A percentile compares a stretch with the other conserved stretches of the same genome.
Evolutionary conservation across 2,888 invertebrate species (phyloP).

Genomic region (Priocnemis perturbator): DNA sequence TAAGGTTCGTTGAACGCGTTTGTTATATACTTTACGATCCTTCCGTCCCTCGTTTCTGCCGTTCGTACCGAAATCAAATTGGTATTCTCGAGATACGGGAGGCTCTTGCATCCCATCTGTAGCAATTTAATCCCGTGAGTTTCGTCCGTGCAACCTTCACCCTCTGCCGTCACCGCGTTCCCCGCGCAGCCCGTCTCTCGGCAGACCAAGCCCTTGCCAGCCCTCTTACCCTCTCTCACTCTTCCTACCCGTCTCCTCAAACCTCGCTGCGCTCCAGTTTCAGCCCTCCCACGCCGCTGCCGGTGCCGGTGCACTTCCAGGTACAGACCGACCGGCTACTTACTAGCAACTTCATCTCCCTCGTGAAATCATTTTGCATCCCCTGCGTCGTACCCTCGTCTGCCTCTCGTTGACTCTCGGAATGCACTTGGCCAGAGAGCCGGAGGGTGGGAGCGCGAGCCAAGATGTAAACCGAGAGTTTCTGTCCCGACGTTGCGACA

Average conservation of each 20-base stretch:
- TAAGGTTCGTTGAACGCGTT: conserved; percentile 49
- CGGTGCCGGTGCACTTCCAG: conserved; percentile 8
- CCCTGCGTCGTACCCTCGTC: conserved; percentile 12
- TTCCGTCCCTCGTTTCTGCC: conserved; percentile 45
- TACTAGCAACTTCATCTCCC: conserved; percentile 62
- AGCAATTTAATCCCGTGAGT: conserved; percentile 66
- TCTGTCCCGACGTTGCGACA: background rate
- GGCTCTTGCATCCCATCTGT: conserved; percentile 66
- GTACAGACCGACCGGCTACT: conserved; percentile 49
- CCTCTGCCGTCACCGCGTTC: conserved; percentile 5
- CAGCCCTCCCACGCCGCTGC: background rate
- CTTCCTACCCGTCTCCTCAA: background rate
- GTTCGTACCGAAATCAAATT: conserved; percentile 64
- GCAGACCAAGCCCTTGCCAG: background rate
- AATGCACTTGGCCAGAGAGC: conserved; percentile 3
- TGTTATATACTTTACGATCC: conserved; percentile 58
- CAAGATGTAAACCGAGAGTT: conserved; percentile 17
- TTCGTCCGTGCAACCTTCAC: conserved; percentile 33
- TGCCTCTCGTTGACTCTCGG: conserved; percentile 6
- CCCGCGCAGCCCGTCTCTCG: too few relatives aligned
- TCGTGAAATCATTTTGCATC: conserved; percentile 61
- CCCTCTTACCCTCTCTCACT: background rate
- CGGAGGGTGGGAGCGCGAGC: background rate
- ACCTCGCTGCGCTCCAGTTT: conserved; percentile 2
- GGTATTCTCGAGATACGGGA: conserved; percentile 64